Evolutionary conservation across 2,888 invertebrate species (phyloP).

Genomic region (Cantharis rustica): DNA sequence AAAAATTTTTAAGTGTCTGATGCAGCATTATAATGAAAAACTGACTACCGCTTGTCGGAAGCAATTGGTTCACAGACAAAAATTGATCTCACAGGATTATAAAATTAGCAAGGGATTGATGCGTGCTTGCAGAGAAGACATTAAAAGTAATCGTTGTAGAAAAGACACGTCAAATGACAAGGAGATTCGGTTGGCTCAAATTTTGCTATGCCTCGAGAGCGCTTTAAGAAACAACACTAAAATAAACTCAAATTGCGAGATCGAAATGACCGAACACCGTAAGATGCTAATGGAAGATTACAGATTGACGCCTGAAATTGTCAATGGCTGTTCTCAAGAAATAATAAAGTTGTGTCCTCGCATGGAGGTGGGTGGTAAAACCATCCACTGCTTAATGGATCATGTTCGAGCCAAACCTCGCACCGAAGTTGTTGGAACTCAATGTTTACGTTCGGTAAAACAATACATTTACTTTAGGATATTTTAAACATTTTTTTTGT

Average conservation of each 20-base stretch:
- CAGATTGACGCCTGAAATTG: constrained; percentile 89
- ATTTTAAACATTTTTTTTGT: constrained; percentile 7
- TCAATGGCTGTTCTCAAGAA: constrained; percentile 84
- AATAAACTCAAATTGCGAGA: constrained; percentile 77
- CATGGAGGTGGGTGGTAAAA: constrained; percentile 81
- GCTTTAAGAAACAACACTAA: constrained; percentile 71
- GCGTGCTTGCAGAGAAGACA: constrained; percentile 88
- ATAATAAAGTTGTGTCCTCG: constrained; percentile 77
- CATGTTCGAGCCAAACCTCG: constrained; percentile 72
- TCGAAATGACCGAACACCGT: constrained; percentile 90
- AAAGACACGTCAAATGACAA: constrained; percentile 81
- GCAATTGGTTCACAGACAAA: constrained; percentile 83
- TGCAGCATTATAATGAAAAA: constrained; percentile 79
- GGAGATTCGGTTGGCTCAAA: constrained; percentile 84
- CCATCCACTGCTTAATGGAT: constrained; percentile 95
- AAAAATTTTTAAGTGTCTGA: constrained; percentile 86
- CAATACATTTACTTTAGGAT: not conserved
- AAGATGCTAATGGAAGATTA: constrained; percentile 92
- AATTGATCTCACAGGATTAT: constrained; percentile 88
- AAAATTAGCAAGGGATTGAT: constrained; percentile 87
- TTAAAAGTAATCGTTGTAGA: constrained; percentile 82
- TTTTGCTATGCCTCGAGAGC: constrained; percentile 90
- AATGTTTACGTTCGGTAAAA: constrained; percentile 75
- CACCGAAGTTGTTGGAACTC: constrained; percentile 68
- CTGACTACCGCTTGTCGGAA: constrained; percentile 73